Conservation (phyloP, 2,797 vertebrate genomes). For the Lateolabrax maculatus region DNA sequence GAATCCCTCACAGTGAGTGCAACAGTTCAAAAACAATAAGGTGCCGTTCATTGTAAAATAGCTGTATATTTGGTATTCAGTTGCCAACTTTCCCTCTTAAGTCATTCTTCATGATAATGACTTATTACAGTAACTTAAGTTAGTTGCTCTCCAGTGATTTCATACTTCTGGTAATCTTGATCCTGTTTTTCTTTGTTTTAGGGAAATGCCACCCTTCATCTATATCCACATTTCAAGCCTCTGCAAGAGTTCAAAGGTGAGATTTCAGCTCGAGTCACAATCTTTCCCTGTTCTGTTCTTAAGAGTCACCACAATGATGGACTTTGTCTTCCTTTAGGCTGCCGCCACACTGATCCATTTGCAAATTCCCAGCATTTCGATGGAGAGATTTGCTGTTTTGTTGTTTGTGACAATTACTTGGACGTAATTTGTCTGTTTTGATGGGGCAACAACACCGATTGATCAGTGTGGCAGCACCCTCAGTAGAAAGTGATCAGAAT, state of each 20-base stretch:
- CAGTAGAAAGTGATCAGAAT: neutral
- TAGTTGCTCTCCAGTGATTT: neutral
- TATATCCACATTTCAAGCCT: conserved; percentile 91
- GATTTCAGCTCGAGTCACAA: conserved; percentile 24
- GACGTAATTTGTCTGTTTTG: neutral
- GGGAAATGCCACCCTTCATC: conserved; percentile 92
- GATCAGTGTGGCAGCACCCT: neutral
- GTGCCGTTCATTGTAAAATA: neutral
- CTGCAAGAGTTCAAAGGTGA: conserved; percentile 90
- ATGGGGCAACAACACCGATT: neutral
- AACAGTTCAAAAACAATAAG: neutral
- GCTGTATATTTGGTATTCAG: neutral
- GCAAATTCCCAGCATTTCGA: neutral
- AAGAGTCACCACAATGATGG: neutral
- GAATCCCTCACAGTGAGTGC: conserved; percentile 89
- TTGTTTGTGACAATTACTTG: neutral
- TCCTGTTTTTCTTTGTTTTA: conserved; percentile 53
- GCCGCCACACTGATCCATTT: neutral
- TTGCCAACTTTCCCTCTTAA: neutral
- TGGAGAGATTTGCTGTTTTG: neutral
- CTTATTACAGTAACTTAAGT: neutral
- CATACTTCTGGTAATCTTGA: neutral
- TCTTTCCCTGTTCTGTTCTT: neutral
- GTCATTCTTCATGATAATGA: neutral
- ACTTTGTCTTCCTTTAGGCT: neutral